Evolutionary conservation across 2,797 vertebrate species (phyloP).

Genomic region (Holocentrus rufus): DNA sequence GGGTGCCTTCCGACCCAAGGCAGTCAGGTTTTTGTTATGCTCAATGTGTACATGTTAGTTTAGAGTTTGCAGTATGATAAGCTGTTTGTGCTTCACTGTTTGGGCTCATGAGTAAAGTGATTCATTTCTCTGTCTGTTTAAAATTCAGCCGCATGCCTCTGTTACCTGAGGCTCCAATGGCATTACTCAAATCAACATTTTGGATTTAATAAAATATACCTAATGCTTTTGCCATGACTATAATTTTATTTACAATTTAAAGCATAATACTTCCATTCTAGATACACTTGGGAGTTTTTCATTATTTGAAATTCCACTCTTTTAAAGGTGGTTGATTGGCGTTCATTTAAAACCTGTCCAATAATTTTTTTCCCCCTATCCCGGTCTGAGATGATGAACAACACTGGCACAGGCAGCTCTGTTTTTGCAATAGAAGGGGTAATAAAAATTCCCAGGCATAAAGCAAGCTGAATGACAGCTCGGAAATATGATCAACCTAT

Average conservation of each 20-base stretch:
- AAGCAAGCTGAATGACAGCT: conserved; percentile 20
- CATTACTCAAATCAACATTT: conserved; percentile 16
- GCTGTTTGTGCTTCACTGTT: conserved; percentile 1
- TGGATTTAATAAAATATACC: background rate
- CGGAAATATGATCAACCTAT: too few species aligned
- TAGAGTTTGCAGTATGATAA: conserved; percentile 15
- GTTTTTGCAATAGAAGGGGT: conserved; percentile 37
- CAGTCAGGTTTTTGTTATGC: conserved; percentile 4
- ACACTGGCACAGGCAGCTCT: conserved; percentile 9
- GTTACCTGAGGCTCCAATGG: background rate
- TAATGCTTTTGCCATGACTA: conserved; percentile 4
- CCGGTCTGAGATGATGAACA: conserved; percentile 22
- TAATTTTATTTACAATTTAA: background rate
- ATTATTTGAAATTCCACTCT: background rate
- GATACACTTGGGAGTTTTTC: background rate
- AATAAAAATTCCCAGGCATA: conserved; percentile 28
- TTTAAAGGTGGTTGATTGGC: background rate
- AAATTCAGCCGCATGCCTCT: background rate
- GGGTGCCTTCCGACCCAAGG: background rate
- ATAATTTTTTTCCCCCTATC: background rate
- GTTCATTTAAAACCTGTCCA: background rate
- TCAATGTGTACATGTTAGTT: conserved; percentile 10
- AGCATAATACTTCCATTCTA: background rate
- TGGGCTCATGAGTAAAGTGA: background rate
- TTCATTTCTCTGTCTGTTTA: background rate